A percentile compares a stretch with the other conserved stretches of the same genome.
Evolutionary conservation across 2,888 invertebrate species (phyloP).

Genomic region (Digitonthophagus gazella): DNA sequence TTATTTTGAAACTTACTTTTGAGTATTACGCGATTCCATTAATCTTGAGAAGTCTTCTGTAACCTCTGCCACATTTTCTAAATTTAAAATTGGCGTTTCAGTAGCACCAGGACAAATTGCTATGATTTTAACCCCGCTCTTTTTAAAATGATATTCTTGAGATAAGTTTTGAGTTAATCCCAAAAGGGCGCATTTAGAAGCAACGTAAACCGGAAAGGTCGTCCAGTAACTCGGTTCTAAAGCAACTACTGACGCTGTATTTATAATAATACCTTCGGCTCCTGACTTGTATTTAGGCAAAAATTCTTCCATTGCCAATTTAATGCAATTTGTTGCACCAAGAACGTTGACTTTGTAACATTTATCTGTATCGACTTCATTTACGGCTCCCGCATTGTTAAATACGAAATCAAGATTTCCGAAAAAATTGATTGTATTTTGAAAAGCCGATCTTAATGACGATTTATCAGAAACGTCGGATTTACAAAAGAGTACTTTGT

Average conservation of each 20-base stretch:
- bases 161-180: background rate
- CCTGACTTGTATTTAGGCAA: background rate
- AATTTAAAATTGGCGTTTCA: no score
- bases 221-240: background rate
- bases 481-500: background rate
- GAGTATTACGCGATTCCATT: no score
- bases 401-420: background rate
- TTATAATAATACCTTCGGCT: background rate
- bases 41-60: no score
- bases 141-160: background rate
- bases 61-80: no score
- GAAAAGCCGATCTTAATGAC: background rate
- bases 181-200: background rate
- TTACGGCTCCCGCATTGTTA: background rate
- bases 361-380: background rate
- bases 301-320: background rate
- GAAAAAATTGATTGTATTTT: background rate
- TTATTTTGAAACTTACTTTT: no score
- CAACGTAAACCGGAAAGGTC: background rate
- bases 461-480: background rate
- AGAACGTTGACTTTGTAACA: background rate
- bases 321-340: background rate
- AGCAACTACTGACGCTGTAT: background rate
- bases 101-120: background rate
- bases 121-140: background rate